phyloP scores from a whole-genome alignment of 2,888 invertebrate species.

The Falcaria lacertinaria region DNA sequence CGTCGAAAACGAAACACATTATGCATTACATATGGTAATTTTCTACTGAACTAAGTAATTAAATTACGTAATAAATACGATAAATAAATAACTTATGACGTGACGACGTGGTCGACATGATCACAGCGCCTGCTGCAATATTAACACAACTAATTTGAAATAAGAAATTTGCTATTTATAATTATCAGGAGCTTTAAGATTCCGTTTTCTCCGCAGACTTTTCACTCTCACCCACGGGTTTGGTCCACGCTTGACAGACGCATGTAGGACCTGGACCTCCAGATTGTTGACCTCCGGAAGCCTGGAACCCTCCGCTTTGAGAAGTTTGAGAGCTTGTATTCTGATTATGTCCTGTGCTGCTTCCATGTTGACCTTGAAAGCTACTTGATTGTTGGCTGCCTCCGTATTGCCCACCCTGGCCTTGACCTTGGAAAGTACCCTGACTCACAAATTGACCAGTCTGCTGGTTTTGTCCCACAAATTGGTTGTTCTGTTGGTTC shows the following conservation, averaged over 20 bases:
- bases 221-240: constrained; percentile 37
- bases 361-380: background rate
- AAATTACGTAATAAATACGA: background rate
- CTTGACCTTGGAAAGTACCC: constrained; percentile 9
- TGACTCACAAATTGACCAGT: constrained; percentile 21
- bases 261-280: constrained; percentile 53
- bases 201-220: constrained; percentile 28
- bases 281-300: constrained; percentile 34
- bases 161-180: constrained; percentile 8
- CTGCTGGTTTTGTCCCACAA: constrained; percentile 17
- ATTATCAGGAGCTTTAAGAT: constrained; percentile 11
- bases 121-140: background rate
- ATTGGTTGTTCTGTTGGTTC: constrained; percentile 19
- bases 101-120: too few species aligned
- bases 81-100: background rate
- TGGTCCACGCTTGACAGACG: constrained; percentile 68
- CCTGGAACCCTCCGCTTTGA: constrained; percentile 38
- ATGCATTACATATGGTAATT: too few species aligned
- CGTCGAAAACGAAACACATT: too few species aligned
- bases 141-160: constrained; percentile 7
- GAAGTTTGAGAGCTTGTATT: constrained; percentile 15
- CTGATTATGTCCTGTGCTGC: constrained; percentile 2
- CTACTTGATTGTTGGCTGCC: constrained; percentile 1
- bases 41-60: too few species aligned
- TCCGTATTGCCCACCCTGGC: constrained; percentile 10